Evolutionary conservation across 2,797 vertebrate genomes (phyloP), one percentile per base, ranked within the genome.

Genomic region (Tenualosa thibaudeaui): DNA sequence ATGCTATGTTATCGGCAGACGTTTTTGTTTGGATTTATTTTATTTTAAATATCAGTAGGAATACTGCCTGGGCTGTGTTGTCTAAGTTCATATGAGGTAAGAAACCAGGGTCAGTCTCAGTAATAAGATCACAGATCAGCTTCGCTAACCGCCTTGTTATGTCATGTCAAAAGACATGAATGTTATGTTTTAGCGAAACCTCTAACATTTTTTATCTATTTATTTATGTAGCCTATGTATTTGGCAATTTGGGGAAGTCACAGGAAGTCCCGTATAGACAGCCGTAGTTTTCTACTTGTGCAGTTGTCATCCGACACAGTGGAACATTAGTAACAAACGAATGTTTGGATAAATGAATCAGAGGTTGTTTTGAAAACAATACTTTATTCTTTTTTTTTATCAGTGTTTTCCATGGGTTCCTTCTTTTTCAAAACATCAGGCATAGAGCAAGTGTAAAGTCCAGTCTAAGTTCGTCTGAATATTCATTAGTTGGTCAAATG

Each of bases 201-300:
- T 24, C 1, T 10, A 24, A 62, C 31, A 31, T 31, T 31, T 31
- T 31, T 31, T 31, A 46, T 46, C 4, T 3, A 7, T 46, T 46
- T 46, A 7, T 46, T 4, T 46, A 31, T 46, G 4, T 46, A 46
- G 46, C 7, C 46, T 46, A 46, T 46, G 46, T 46, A 46, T 46
- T 46, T 46, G 3, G 7, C 46, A 97, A 94, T 51, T 94, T 92
- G 86, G 94, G 91, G 81, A 96, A 93, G 90, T 96, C 94, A 85
- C 96, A 96, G 82, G 94, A 81, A 10, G 95, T 95, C n/a, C 95
- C 94, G 0, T 89, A 89, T 31, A 96, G 3, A 89, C 96, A 97
- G 92, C 93, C 93, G 90, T 96, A 95, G 87, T 53, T 53, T 53
- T 46, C 7, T 46, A 46, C 3, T 46, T 46, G 46, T 31, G 31